These are phyloP conservation scores for Danio aesculapii DNA, from an alignment of 2,797 vertebrate species.

Conservation along the genomic window DNA sequence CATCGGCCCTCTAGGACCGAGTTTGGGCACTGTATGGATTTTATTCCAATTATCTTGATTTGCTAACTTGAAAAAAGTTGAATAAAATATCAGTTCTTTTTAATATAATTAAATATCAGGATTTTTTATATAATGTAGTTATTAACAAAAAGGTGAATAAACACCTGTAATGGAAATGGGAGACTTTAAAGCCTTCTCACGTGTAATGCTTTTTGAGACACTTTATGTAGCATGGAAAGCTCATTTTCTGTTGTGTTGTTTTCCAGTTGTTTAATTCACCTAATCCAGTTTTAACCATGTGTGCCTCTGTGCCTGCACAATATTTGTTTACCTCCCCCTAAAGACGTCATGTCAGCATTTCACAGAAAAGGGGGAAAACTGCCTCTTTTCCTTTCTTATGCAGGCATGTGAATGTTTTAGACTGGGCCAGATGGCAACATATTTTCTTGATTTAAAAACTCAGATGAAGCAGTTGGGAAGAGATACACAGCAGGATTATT, in stretches of 20 bases:
- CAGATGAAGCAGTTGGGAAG: background rate
- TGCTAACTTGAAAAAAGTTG: no score
- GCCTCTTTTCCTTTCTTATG: background rate
- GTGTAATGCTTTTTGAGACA: conserved; percentile 32
- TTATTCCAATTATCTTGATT: no score
- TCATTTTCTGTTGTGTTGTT: conserved; percentile 36
- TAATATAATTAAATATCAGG: no score
- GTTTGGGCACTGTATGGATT: no score
- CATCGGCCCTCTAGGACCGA: no score
- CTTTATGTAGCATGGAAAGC: conserved; percentile 19
- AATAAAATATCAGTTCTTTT: no score
- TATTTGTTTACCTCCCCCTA: conserved; percentile 25
- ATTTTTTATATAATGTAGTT: background rate
- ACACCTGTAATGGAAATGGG: conserved; percentile 17
- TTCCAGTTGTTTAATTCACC: conserved; percentile 36
- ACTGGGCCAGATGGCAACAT: background rate
- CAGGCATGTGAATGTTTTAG: conserved; percentile 1
- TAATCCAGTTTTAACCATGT: conserved; percentile 45
- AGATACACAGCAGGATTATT: background rate
- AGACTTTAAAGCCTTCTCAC: conserved; percentile 18
- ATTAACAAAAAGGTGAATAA: background rate
- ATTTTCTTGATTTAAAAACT: background rate
- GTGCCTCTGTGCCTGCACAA: conserved; percentile 6
- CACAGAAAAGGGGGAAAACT: background rate
- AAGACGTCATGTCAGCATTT: conserved; percentile 41